Base-by-base conservation (phyloP, 2,888 invertebrate species). In the Cotesia congregata region DNA sequence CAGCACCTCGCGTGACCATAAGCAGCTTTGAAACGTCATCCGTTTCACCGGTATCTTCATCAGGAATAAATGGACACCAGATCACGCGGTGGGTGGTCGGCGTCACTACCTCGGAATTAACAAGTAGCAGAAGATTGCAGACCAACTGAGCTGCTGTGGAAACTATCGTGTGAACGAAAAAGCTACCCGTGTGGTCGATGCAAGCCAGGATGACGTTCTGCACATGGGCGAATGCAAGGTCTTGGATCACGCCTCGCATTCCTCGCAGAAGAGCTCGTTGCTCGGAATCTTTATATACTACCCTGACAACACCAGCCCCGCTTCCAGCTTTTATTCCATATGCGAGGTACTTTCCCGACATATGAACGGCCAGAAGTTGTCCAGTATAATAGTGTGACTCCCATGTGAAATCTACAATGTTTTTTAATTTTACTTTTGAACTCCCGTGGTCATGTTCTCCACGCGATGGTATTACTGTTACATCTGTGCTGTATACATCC, bases 11-110 rank as follows among this genome's bases (percentile, higher is more conserved):
- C 2, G 96, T 94, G 84, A 96, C 93, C 76, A 96, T 95, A 84
- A 98, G 91, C 83, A 96, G 91, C 85, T 95, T 94, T 38, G 95
- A 94, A 20, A 94, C 93, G 83, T 94, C 94, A 65, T 94, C 94
- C 2, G 91, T 90, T 78, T 91, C 88, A 3, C 88, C 79, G 67
- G 90, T 88, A 77, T 90, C 90, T 60, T 93, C 93, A 76, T 92
- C 92, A 0, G 96, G 96, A 78, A 97, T 94, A 91, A 94, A 98
- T 0, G 97, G 97, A 87, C 98, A 98, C 98, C 98, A 98, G 84
- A 97, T 95, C 65, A 98, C 94, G 81, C 96, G 91, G 83, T 94
- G 93, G 85, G 90, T 91, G 78, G 90, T 91, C 50, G 91, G 91
- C 0, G 90, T 80, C 6, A 83, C 78, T 69, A 87, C 87, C 40